These are phyloP conservation scores for Drosophila asahinai DNA, from an alignment of 1,140 invertebrate genomes.

Conservation along the genomic window DNA sequence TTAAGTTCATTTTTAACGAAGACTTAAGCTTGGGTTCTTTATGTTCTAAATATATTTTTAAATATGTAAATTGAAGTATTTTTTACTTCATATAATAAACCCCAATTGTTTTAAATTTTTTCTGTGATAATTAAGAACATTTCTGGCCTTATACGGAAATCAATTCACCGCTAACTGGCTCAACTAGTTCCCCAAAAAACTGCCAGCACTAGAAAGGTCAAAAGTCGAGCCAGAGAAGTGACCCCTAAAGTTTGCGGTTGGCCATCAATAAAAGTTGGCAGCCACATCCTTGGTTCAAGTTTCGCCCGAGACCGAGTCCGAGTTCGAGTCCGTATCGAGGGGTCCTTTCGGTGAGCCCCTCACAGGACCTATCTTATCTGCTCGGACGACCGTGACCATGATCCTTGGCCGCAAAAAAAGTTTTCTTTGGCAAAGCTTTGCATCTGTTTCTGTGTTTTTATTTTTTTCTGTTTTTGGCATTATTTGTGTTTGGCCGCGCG, in stretches of 20 bases:
- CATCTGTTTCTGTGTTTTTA: constrained; percentile 22
- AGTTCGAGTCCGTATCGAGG: constrained; percentile 37
- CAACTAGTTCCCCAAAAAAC: constrained; percentile 29
- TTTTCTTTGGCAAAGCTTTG: constrained; percentile 31
- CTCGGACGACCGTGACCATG: constrained; percentile 51
- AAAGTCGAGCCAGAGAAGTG: constrained; percentile 14
- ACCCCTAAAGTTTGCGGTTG: constrained; percentile 50
- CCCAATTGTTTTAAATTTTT: too few species aligned
- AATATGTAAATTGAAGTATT: too few species aligned
- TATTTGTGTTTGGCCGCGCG: constrained; percentile 31
- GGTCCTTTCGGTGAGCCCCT: constrained; percentile 16
- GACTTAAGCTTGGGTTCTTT: too few species aligned
- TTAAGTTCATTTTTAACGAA: too few species aligned
- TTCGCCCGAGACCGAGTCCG: constrained; percentile 11
- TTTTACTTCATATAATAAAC: too few species aligned
- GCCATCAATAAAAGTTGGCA: constrained; percentile 70
- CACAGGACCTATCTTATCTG: constrained; percentile 53
- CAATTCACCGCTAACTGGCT: background rate
- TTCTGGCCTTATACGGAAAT: too few species aligned
- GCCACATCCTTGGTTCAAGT: constrained; percentile 9
- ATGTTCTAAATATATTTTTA: too few species aligned
- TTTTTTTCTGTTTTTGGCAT: constrained; percentile 10
- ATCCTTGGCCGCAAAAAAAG: constrained; percentile 52
- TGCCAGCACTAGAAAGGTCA: constrained; percentile 34
- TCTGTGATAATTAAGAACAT: too few species aligned